phyloP scores from a whole-genome alignment of 2,888 invertebrate species.

The Aelia acuminata region DNA sequence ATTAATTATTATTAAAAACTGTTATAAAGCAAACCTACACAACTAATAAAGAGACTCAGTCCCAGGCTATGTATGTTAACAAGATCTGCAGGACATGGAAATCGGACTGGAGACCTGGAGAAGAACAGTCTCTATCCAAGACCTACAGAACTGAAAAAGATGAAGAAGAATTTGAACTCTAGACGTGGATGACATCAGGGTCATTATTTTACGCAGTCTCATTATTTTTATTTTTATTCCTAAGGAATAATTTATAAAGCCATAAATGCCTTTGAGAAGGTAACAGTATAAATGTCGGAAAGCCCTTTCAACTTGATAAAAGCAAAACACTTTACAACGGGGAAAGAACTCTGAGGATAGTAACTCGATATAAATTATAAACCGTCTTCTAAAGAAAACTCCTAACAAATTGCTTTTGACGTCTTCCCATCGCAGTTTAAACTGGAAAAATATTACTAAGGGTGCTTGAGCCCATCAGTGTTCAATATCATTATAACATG shows the following conservation, averaged over 20 bases:
- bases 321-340: slow-evolving; percentile 14
- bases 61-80: too few relatives aligned
- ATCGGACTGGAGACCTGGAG: too few relatives aligned
- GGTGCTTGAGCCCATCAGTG: not conserved
- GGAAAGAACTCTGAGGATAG: not conserved
- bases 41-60: too few relatives aligned
- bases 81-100: too few relatives aligned
- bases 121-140: too few relatives aligned
- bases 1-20: too few relatives aligned
- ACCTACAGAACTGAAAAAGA: too few relatives aligned
- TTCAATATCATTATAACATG: not conserved
- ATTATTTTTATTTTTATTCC: not conserved
- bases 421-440: not conserved
- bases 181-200: too few relatives aligned
- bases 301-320: not conserved
- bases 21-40: too few relatives aligned
- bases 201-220: too few relatives aligned
- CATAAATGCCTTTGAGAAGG: not conserved
- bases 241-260: not conserved
- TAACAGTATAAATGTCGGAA: not conserved
- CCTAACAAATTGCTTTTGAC: slow-evolving; percentile 34
- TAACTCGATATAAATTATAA: slow-evolving; percentile 32
- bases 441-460: not conserved
- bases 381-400: slow-evolving; percentile 1
- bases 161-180: too few relatives aligned